Evolutionary conservation across 2,888 invertebrate species (phyloP), one percentile per base, ranked within the genome.

Genomic region (Sarcophaga caerulescens): DNA sequence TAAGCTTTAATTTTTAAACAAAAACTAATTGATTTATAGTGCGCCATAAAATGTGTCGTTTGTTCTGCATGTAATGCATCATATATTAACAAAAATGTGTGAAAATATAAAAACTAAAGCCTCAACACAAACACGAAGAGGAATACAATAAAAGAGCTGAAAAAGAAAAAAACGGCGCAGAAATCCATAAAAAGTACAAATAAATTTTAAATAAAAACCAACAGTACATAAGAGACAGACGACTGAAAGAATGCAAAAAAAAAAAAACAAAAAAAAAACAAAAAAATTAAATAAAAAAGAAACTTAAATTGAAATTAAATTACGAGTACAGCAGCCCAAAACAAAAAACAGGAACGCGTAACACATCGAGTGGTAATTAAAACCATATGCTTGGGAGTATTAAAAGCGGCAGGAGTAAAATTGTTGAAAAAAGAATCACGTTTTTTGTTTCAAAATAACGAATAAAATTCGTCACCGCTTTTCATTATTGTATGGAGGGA

Each of bases 41-140:
- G 88, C 90, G 90, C 92, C 90, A 91, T 91, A 91, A 91, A 92
- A 91, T 92, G 91, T 91, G 90, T 91, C 92, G 91, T 91, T 92
- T 90, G 92, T 88, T 90, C 89, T 90, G 90, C 90, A 91, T 91
- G 91, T 91, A 90, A 91, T 90, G 92, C 90, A 88, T 90, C 92
- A 92, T 92, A 91, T 91, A 91, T 89, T 60, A 86, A 81, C 80
- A 78, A 78, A 86, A 84, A 86, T 84, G 86, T 86, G 84, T 86
- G 84, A 86, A 86, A 86, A 78, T 60, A 73, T 63, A 74, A 57
- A 65, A 63, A 23, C 52, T 14, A 17, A 52, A 52, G 52, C 52
- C 52, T 14, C 35, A 35, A 35, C 35, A 10, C 35, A 35, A 35
- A 35, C 35, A 1, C 2, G 8, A 35, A 35, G 35, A 35, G 35